A percentile compares a stretch with the other conserved stretches of the same genome.
phyloP scores from a whole-genome alignment of 2,113 vertebrate species.

The Heloderma charlesbogerti region DNA sequence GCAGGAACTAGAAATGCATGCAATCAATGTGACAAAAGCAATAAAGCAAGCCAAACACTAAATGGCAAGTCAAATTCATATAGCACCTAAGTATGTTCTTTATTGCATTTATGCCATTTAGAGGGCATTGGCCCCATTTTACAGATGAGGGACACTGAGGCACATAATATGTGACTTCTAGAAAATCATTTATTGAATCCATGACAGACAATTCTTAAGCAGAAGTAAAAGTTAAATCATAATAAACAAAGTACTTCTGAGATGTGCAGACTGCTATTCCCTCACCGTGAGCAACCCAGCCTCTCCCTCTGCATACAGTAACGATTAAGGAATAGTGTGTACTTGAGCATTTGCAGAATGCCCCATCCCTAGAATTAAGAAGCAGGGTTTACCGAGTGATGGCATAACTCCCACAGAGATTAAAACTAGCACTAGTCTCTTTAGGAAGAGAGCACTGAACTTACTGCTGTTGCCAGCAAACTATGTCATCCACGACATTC shows the following conservation, averaged over 20 bases:
- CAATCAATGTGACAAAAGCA: too few relatives aligned
- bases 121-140: neutral
- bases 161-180: too few relatives aligned
- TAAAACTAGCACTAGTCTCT: neutral
- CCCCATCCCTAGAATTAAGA: neutral
- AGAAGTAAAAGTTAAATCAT: too few relatives aligned
- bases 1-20: too few relatives aligned
- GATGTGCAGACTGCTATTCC: neutral
- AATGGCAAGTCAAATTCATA: too few relatives aligned
- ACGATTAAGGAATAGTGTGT: neutral
- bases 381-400: neutral
- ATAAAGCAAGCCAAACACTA: too few relatives aligned
- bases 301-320: neutral
- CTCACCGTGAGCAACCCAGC: neutral
- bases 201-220: too few relatives aligned
- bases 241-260: neutral
- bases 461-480: neutral
- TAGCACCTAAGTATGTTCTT: too few relatives aligned
- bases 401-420: neutral
- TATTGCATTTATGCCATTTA: too few relatives aligned
- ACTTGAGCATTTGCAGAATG: neutral
- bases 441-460: neutral
- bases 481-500: neutral
- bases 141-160: neutral
- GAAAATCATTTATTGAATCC: too few relatives aligned